Conservation (phyloP, 2,113 vertebrate genomes). For the Mellivora capensis region DNA sequence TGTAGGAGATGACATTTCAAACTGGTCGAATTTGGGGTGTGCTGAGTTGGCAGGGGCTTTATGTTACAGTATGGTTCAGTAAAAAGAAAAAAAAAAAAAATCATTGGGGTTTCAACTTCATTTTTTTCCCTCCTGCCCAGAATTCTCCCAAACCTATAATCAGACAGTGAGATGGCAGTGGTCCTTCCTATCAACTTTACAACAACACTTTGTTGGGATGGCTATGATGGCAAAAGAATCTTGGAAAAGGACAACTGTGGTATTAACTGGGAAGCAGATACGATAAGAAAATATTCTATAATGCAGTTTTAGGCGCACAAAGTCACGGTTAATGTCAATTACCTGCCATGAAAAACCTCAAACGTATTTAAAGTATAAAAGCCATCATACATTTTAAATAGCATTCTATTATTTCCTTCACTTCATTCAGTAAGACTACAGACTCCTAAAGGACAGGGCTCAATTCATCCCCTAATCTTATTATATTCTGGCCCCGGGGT, state of each 20-base stretch:
- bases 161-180: not conserved
- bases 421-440: constrained; percentile 56
- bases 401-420: constrained; percentile 48
- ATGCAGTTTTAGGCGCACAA: not conserved
- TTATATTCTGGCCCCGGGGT: constrained; percentile 43
- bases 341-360: not conserved
- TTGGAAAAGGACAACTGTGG: not conserved
- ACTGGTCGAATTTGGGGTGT: not conserved
- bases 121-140: not conserved
- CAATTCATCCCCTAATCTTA: constrained; percentile 56
- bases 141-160: not conserved
- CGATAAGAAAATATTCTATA: constrained; percentile 26
- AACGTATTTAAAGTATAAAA: constrained; percentile 43
- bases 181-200: constrained; percentile 50
- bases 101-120: not conserved
- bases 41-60: not conserved
- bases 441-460: constrained; percentile 68
- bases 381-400: constrained; percentile 45
- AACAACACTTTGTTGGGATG: not conserved
- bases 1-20: not conserved
- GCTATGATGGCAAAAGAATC: constrained; percentile 1
- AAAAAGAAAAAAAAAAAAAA: constrained; percentile 4
- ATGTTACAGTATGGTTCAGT: not conserved
- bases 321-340: constrained; percentile 12
- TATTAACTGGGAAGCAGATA: constrained; percentile 29